Conservation (phyloP, 2,888 invertebrate genomes). For the Parnassius orleans region DNA sequence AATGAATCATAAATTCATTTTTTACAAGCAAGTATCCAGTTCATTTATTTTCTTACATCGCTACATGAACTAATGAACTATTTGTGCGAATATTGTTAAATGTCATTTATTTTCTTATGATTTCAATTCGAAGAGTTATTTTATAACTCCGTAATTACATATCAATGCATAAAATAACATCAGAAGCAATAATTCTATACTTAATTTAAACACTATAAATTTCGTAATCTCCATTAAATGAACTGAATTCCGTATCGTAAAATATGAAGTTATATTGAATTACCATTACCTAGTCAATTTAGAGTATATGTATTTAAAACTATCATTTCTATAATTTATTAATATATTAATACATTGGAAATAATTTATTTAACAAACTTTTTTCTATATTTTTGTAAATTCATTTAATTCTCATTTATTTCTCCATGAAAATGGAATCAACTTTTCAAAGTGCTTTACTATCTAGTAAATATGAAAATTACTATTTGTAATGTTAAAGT, state of each 20-base stretch:
- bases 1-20: conserved; percentile 26
- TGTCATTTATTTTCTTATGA: conserved; percentile 33
- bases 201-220: conserved; percentile 29
- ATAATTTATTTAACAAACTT: conserved; percentile 14
- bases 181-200: conserved; percentile 65
- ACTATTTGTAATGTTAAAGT: conserved; percentile 75
- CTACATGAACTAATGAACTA: conserved; percentile 15
- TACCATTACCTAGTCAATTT: conserved; percentile 67
- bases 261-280: conserved; percentile 29
- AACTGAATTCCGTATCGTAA: conserved; percentile 14
- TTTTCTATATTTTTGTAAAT: conserved; percentile 28
- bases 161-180: conserved; percentile 62
- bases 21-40: conserved; percentile 10
- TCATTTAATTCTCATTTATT: conserved; percentile 25
- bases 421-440: conserved; percentile 57
- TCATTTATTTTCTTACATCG: conserved; percentile 29
- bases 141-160: conserved; percentile 62
- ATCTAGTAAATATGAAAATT: conserved; percentile 73
- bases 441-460: conserved; percentile 81
- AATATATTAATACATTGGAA: background rate
- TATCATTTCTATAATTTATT: conserved; percentile 11
- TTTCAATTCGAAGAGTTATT: conserved; percentile 40
- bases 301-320: conserved; percentile 53
- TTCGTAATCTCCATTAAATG: conserved; percentile 21
- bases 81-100: conserved; percentile 11